Evolutionary conservation across 1,140 invertebrate species (phyloP), one percentile per base, ranked within the genome.

Genomic region (Planococcus citri): DNA sequence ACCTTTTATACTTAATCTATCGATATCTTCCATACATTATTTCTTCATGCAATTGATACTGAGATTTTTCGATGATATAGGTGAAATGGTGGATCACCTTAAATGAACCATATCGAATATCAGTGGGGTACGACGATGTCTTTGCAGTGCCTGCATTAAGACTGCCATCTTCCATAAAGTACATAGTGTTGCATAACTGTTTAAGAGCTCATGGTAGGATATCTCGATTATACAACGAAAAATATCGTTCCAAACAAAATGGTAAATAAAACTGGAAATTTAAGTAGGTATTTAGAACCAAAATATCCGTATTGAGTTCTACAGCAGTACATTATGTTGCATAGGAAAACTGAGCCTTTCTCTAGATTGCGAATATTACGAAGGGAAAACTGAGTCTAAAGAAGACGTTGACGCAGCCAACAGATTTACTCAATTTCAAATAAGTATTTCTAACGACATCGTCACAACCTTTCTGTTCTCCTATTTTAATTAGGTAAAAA

Each of bases 31-130:
- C 37, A 10, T 9, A n/a, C 9, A 41, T 10, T 41, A 10, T 41
- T 41, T 10, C n/a, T 41, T n/a, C 37, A 41, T 41, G 37, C 9
- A n/a, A 10, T 68, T 14, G 25, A 60, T 71, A 12, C 68, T 9
- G 37, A n/a, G n/a, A n/a, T n/a, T n/a, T n/a, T n/a, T n/a, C n/a
- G n/a, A 27, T 20, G 21, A 70, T 27, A 14, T 12, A 80, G 78
- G 77, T 81, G 1, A 83, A 83, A 76, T 74, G 76, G 70, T 90
- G 87, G 86, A 83, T 85, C 1, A 89, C 88, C 0, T 83, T 90
- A 70, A 89, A 89, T 75, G 87, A 90, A 76, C 86, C 87, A 6
- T 83, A 83, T 79, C 83, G 85, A 71, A 81, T 84, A 2, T 86
- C 86, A 72, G 76, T 83, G 68, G 85, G 85, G 17, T 88, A 88